Conservation (phyloP, 2,888 invertebrate species). For the Gymnosoma rotundatum region DNA sequence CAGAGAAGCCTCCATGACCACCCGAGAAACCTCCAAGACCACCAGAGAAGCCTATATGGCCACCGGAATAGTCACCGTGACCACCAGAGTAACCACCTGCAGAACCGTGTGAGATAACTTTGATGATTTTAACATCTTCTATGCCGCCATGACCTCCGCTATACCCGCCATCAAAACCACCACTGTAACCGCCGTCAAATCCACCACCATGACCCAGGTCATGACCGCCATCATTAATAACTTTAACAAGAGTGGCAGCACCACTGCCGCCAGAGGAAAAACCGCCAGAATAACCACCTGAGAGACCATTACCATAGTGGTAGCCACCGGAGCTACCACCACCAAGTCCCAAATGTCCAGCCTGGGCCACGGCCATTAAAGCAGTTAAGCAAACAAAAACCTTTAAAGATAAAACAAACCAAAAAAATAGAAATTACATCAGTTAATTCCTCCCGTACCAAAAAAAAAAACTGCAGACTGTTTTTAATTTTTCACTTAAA, state of each 20-base stretch:
- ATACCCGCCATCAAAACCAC: conserved; percentile 49
- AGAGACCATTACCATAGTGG: conserved; percentile 30
- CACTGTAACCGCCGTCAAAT: conserved; percentile 29
- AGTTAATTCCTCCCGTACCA: background rate
- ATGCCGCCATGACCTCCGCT: conserved; percentile 39
- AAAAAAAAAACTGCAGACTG: no score
- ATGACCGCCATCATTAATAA: conserved; percentile 50
- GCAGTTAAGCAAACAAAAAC: conserved; percentile 65
- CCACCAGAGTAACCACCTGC: conserved; percentile 46
- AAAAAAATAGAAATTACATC: background rate
- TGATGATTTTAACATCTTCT: conserved; percentile 63
- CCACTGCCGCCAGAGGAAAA: conserved; percentile 28
- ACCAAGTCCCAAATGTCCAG: conserved; percentile 46
- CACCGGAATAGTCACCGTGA: conserved; percentile 36
- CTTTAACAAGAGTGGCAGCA: conserved; percentile 54
- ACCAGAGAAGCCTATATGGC: conserved; percentile 19
- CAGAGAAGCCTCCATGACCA: conserved; percentile 40
- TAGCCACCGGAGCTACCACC: conserved; percentile 54
- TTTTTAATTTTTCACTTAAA: background rate
- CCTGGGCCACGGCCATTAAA: conserved; percentile 58
- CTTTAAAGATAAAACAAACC: conserved; percentile 26
- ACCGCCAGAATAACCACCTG: conserved; percentile 38
- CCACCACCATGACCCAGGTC: conserved; percentile 43
- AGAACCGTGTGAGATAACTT: conserved; percentile 51
- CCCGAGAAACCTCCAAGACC: conserved; percentile 54